These are phyloP conservation scores for Agonopterix subpropinquella DNA, from an alignment of 2,888 invertebrate genomes.

Conservation along the genomic window DNA sequence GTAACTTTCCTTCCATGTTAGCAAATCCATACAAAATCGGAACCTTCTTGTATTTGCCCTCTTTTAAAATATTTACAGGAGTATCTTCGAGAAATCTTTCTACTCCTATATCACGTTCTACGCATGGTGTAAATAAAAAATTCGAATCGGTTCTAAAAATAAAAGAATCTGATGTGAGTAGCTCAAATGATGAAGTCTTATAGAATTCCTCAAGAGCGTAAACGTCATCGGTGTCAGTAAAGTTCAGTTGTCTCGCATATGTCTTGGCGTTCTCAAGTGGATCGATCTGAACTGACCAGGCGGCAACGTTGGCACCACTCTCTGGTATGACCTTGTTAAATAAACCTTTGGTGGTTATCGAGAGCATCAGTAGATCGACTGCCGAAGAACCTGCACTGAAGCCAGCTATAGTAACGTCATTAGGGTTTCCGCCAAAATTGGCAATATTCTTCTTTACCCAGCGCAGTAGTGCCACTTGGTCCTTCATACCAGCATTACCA, in stretches of 20 bases:
- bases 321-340: slow-evolving; percentile 39
- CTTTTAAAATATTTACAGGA: slow-evolving; percentile 31
- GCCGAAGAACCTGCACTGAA: slow-evolving; percentile 34
- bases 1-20: slow-evolving; percentile 40
- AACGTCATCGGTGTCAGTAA: slow-evolving; percentile 26
- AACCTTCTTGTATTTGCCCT: slow-evolving; percentile 25
- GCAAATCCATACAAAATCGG: slow-evolving; percentile 40
- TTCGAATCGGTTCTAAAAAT: slow-evolving; percentile 18
- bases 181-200: slow-evolving; percentile 23
- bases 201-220: slow-evolving; percentile 36
- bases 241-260: slow-evolving; percentile 23
- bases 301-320: slow-evolving; percentile 31
- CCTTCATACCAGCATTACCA: slow-evolving; percentile 42
- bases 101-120: slow-evolving; percentile 19
- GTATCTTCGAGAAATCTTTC: slow-evolving; percentile 29
- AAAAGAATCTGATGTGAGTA: slow-evolving; percentile 20
- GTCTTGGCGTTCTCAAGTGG: slow-evolving; percentile 31
- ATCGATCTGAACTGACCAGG: slow-evolving; percentile 28
- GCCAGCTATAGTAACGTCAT: slow-evolving; percentile 38
- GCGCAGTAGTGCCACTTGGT: slow-evolving; percentile 33
- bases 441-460: slow-evolving; percentile 44
- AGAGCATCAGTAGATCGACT: slow-evolving; percentile 34
- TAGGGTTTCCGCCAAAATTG: slow-evolving; percentile 39
- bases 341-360: slow-evolving; percentile 27
- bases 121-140: slow-evolving; percentile 11